phyloP scores from a whole-genome alignment of 2,797 vertebrate genomes.

The Mastacembelus armatus region DNA sequence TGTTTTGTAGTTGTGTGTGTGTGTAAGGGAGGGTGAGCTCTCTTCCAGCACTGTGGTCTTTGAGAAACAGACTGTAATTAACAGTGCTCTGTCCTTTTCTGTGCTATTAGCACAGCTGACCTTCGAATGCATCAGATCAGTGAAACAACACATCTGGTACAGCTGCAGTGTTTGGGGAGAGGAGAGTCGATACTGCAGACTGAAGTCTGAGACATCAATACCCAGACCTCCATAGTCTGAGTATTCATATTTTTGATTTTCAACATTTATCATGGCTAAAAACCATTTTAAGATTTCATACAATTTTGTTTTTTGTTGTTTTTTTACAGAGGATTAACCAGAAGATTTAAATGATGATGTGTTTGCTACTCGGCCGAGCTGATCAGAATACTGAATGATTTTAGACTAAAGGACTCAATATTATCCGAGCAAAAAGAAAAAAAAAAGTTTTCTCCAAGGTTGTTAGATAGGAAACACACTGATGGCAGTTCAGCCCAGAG shows the following conservation, averaged over 20 bases:
- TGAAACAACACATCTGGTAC: slow-evolving; percentile 60
- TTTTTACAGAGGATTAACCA: background rate
- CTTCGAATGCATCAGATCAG: slow-evolving; percentile 57
- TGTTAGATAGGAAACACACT: slow-evolving; percentile 37
- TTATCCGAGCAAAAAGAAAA: slow-evolving; percentile 16
- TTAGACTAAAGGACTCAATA: background rate
- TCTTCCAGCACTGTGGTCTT: slow-evolving; percentile 39
- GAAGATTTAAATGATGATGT: slow-evolving; percentile 13
- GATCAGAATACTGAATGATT: slow-evolving; percentile 12
- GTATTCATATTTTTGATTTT: background rate
- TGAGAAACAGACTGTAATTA: slow-evolving; percentile 65
- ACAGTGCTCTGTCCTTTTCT: slow-evolving; percentile 42
- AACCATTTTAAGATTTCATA: background rate
- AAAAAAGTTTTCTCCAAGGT: background rate
- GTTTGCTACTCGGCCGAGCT: slow-evolving; percentile 9
- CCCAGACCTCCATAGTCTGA: background rate
- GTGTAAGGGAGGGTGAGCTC: background rate
- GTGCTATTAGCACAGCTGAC: slow-evolving; percentile 64
- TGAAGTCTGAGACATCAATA: slow-evolving; percentile 1
- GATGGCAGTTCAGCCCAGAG: slow-evolving; percentile 12
- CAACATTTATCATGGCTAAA: slow-evolving; percentile 9
- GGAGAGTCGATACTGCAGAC: slow-evolving; percentile 9
- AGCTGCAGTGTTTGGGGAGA: slow-evolving; percentile 33
- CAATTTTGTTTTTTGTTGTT: background rate
- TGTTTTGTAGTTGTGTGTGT: slow-evolving; percentile 6